These are phyloP conservation scores for Aegotheles bennettii DNA, from an alignment of 2,113 vertebrate species.

Conservation along the genomic window DNA sequence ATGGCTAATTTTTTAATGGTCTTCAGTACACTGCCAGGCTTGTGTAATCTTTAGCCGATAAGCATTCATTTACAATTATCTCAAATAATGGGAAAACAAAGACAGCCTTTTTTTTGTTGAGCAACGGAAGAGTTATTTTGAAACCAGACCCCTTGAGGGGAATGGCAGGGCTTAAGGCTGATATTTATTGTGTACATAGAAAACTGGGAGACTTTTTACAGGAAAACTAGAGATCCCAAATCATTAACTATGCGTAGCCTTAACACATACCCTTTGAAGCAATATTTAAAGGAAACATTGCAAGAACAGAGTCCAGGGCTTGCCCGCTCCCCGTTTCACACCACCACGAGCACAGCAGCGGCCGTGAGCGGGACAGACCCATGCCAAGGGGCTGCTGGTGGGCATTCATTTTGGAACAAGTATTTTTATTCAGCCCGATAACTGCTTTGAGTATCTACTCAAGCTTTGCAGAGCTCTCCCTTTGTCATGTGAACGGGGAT, in stretches of 20 bases:
- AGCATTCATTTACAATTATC: constrained; percentile 12
- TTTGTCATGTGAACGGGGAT: background rate
- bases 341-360: background rate
- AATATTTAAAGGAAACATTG: background rate
- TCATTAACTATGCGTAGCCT: constrained; percentile 1
- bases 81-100: constrained; percentile 40
- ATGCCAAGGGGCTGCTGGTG: rapidly evolving
- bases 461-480: background rate
- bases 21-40: background rate
- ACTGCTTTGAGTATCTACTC: background rate
- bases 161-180: background rate
- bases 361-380: background rate
- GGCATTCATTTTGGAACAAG: background rate
- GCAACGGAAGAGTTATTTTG: constrained; percentile 11
- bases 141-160: constrained; percentile 7
- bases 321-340: rapidly evolving
- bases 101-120: background rate
- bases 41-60: background rate
- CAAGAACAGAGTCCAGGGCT: background rate
- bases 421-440: background rate
- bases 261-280: background rate
- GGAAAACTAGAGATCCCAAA: constrained; percentile 20
- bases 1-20: background rate
- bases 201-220: background rate
- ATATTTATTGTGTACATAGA: background rate